Evolutionary conservation across 1,140 invertebrate genomes (phyloP).

Genomic region (Hetaerina americana): DNA sequence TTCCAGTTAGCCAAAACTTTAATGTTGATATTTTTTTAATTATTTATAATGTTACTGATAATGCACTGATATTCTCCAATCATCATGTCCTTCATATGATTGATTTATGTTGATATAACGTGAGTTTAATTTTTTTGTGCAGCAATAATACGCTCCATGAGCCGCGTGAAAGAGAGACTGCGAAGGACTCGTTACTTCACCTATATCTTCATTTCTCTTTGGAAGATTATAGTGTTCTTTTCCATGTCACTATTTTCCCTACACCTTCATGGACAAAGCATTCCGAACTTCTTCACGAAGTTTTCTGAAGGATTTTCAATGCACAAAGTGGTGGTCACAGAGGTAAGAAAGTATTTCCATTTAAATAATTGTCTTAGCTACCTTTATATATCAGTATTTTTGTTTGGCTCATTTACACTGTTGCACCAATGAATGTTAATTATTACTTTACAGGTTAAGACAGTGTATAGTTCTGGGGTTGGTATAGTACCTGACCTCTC

Average conservation of each 20-base stretch:
- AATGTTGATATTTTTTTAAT: too few relatives aligned
- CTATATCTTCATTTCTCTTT: conserved; percentile 75
- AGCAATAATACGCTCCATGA: conserved; percentile 66
- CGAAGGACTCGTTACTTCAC: conserved; percentile 70
- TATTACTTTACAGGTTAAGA: conserved; percentile 20
- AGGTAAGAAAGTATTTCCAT: conserved; percentile 33
- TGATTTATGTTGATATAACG: too few relatives aligned
- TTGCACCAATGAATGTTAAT: not conserved
- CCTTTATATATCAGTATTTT: not conserved
- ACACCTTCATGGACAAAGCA: conserved; percentile 57
- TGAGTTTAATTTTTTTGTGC: conserved; percentile 22
- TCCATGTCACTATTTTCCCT: conserved; percentile 56
- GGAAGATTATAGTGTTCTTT: conserved; percentile 76
- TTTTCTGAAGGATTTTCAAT: conserved; percentile 59
- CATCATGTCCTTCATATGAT: too few relatives aligned
- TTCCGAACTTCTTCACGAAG: conserved; percentile 62
- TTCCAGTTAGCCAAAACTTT: too few relatives aligned
- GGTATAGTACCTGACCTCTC: conserved; percentile 49
- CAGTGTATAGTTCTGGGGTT: conserved; percentile 20
- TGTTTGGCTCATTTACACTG: not conserved
- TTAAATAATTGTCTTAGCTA: not conserved
- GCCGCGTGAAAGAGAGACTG: conserved; percentile 67
- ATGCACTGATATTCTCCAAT: too few relatives aligned
- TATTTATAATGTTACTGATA: too few relatives aligned
- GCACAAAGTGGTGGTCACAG: conserved; percentile 64